Evolutionary conservation across 1,140 invertebrate genomes (phyloP).

Genomic region (Lucilia cuprina): DNA sequence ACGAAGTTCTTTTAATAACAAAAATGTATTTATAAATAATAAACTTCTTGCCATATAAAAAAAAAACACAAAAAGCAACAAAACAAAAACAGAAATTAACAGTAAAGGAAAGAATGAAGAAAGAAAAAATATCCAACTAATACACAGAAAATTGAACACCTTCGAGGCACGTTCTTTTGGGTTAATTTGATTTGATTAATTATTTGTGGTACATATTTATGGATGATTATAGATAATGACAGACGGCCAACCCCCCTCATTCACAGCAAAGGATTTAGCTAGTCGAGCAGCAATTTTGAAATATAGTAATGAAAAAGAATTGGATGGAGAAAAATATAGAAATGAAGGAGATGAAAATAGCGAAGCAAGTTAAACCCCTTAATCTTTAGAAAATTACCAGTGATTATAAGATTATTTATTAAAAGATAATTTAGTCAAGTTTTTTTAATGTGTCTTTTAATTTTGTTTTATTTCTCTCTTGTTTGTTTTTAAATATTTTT

Average conservation of each 20-base stretch:
- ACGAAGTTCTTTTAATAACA: background rate
- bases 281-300: background rate
- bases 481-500: too few relatives aligned
- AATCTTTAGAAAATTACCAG: background rate
- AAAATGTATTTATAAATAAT: background rate
- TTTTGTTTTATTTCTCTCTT: too few relatives aligned
- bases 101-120: background rate
- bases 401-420: background rate
- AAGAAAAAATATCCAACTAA: background rate
- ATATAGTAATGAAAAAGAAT: background rate
- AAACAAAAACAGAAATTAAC: background rate
- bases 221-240: background rate
- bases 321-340: background rate
- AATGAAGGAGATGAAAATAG: background rate
- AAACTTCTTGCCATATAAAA: background rate
- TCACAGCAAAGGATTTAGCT: background rate
- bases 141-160: background rate
- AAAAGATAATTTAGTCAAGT: background rate
- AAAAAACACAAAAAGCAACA: background rate
- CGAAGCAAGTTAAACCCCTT: background rate
- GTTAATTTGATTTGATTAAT: conserved; percentile 15
- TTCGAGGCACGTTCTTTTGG: conserved; percentile 3
- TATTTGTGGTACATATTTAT: conserved; percentile 6
- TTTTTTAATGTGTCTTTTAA: too few relatives aligned
- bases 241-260: background rate